These are phyloP conservation scores for Callorhinus ursinus DNA, from an alignment of 2,113 vertebrate genomes.

Conservation along the genomic window DNA sequence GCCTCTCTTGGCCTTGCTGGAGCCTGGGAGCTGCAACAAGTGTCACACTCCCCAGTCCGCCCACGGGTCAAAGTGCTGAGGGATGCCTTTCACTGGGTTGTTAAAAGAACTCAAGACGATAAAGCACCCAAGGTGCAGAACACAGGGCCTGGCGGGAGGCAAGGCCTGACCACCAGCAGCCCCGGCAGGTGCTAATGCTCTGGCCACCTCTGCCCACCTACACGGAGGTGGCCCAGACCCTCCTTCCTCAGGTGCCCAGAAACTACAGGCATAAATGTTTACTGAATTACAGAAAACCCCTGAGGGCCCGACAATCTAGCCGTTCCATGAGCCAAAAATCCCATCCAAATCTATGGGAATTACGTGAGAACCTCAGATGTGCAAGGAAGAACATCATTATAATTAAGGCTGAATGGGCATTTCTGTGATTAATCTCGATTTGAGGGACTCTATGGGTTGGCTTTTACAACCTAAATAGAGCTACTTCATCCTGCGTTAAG, in stretches of 20 bases:
- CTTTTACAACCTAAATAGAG: constrained; percentile 33
- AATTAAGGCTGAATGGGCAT: constrained; percentile 53
- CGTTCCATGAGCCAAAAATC: background rate
- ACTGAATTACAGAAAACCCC: background rate
- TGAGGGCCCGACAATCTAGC: background rate
- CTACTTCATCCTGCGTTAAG: background rate
- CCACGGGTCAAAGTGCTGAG: background rate
- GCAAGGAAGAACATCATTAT: background rate
- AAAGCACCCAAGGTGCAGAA: fast-evolving
- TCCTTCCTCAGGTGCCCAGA: background rate
- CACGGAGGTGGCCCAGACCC: background rate
- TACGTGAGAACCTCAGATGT: background rate
- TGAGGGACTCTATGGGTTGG: constrained; percentile 19
- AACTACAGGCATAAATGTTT: background rate
- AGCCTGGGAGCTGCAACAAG: background rate
- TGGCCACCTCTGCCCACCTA: background rate
- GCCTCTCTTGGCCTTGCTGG: fast-evolving
- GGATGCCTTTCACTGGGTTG: background rate
- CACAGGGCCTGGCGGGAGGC: fast-evolving
- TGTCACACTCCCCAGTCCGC: background rate
- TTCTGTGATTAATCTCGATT: constrained; percentile 64
- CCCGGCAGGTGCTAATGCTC: fast-evolving
- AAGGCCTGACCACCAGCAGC: background rate
- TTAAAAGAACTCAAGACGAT: background rate
- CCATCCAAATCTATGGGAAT: background rate